Base-by-base conservation (phyloP, 2,113 vertebrate species). In the Chelonoidis abingdonii region DNA sequence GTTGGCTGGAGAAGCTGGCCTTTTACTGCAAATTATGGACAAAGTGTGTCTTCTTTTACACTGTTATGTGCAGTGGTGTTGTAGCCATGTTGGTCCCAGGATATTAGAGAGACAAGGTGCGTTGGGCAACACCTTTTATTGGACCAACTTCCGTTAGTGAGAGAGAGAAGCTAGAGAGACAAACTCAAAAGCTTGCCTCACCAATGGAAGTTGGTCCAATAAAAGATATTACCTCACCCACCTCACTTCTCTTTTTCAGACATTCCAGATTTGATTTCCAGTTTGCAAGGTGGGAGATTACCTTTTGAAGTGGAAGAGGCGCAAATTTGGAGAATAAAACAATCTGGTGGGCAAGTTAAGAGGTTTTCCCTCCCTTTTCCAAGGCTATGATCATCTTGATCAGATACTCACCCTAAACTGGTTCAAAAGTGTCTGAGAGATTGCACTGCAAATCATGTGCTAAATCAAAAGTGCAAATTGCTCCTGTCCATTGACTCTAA, bases 381-480 rank as follows among this genome's bases (percentile, higher is more conserved):
- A 76, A 88, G 65, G 52, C 59, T 75, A 29, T 8, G 49, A 29
- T 21, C 17, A 35, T 88, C 54, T 86, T 91, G 89, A 86, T 89
- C 87, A n/a, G 3, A 92, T 92, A 90, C 38, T 89, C 80, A 80
- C 78, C 27, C 54, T 85, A 83, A 95, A 24, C 53, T 72, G 62
- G 21, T 21, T 54, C 56, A 85, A 79, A 47, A 54, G 27, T 6
- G 78, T 82, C 54, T 76, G 44, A n/a, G 86, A 89, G 92, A 86
- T 19, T 49, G 25, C 0, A 0, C 7, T 79, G 44, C 47, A 91
- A 94, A 24, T 47, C 65, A 53, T 0, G 9, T 12, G 35, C 84
- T n/a, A 93, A 95, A 92, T 49, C 47, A 49, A 49, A 49, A 49
- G 47, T 49, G 47, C 47, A 49, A 10, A 49, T 49, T 49, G 47